phyloP scores from a whole-genome alignment of 2,113 vertebrate species.

The Epinephelus fuscoguttatus region DNA sequence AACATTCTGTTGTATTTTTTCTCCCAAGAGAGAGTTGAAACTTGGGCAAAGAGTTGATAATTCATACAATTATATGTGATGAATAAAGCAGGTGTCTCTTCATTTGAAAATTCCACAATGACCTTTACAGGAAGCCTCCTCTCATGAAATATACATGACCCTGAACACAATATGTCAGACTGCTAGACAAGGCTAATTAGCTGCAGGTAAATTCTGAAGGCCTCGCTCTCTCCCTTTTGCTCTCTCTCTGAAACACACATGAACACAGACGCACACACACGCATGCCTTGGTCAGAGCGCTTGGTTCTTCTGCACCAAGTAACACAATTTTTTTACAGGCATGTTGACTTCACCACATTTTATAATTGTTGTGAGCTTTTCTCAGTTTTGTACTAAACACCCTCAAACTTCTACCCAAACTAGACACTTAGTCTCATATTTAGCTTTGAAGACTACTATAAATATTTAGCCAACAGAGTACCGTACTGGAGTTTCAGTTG shows the following conservation, averaged over 20 bases:
- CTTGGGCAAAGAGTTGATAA: constrained; percentile 68
- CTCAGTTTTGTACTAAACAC: neutral
- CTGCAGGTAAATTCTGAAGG: constrained; percentile 74
- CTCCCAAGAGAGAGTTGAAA: constrained; percentile 47
- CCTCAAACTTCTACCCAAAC: neutral
- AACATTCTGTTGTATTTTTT: constrained; percentile 22
- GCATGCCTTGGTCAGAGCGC: constrained; percentile 27
- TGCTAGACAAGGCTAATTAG: constrained; percentile 78
- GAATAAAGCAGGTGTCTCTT: constrained; percentile 81
- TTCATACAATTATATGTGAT: constrained; percentile 69
- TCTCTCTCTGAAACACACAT: neutral
- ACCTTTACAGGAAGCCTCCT: constrained; percentile 77
- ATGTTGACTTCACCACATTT: constrained; percentile 36
- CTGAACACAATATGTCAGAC: constrained; percentile 78
- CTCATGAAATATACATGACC: constrained; percentile 83
- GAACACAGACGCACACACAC: neutral
- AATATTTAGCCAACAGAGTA: neutral
- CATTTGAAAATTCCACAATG: constrained; percentile 78
- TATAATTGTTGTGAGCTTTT: neutral
- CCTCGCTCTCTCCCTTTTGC: constrained; percentile 19
- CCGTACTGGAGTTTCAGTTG: neutral
- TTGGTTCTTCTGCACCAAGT: constrained; percentile 7
- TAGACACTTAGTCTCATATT: neutral
- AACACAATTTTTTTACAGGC: too few species aligned
- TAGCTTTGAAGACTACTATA: neutral